Base-by-base conservation (phyloP, 2,888 invertebrate species). In the Erebia aethiops region DNA sequence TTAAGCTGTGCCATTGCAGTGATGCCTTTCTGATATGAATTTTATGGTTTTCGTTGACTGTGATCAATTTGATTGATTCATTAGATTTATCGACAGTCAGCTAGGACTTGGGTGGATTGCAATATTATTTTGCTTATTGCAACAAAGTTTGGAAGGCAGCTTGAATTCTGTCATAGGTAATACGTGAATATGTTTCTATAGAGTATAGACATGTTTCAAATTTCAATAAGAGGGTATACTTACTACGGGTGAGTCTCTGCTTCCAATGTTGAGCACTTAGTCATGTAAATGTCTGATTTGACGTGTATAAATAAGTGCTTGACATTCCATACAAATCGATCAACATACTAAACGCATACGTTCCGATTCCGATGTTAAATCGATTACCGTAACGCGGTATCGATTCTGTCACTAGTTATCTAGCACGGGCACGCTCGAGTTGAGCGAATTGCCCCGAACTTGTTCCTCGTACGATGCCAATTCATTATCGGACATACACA, bases 401-500 rank as follows among this genome's bases (percentile, higher is more conserved):
- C 76, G 75, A 77, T 74, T 66, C 69, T 77, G 76, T 79, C 79
- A 80, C 78, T 81, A 74, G 76, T 74, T 75, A 80, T 82, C 82
- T 80, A 77, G 77, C 71, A 78, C 80, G 81, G 80, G 80, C 81
- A 84, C 80, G 84, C 70, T 75, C 75, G 81, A 84, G 81, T 82
- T 83, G 84, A 80, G 83, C 83, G 85, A 87, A 87, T 87, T 86
- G 84, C 84, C 81, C 81, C 84, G 84, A 86, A 90, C 89, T 88
- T 88, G 91, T 88, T 87, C 86, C 85, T 82, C 84, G 85, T 80
- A 83, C 85, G 84, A 84, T 86, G 86, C 82, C 90, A 89, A 93
- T 93, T 91, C 90, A 92, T 92, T 92, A 92, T 87, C 90, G 78
- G 84, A 84, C 87, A 87, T 88, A 84, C 87, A 89, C 87, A 87